phyloP scores from a whole-genome alignment of 2,113 vertebrate genomes.

The Barnardius zonarius region DNA sequence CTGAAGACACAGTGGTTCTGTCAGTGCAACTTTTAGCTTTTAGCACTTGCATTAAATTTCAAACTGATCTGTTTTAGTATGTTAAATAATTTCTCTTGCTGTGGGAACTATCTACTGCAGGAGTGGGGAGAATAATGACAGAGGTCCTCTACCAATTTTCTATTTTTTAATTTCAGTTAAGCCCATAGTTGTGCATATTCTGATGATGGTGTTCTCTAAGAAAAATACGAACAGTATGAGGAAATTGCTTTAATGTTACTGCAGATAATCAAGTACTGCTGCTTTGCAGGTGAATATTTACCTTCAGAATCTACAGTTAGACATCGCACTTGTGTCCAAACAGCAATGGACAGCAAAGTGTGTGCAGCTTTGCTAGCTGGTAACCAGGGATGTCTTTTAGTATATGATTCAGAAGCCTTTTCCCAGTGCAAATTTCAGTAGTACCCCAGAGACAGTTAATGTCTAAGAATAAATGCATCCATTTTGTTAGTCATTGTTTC shows the following conservation, averaged over 20 bases:
- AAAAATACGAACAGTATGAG: neutral
- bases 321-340: neutral
- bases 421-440: neutral
- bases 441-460: neutral
- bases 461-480: neutral
- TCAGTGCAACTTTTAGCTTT: neutral
- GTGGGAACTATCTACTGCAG: neutral
- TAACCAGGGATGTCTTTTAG: neutral
- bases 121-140: neutral
- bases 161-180: neutral
- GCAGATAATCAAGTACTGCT: neutral
- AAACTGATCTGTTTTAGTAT: neutral
- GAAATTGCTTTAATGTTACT: neutral
- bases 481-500: neutral
- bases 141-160: neutral
- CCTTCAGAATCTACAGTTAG: neutral
- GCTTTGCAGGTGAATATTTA: neutral
- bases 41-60: conserved; percentile 2
- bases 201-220: neutral
- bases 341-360: neutral
- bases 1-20: neutral
- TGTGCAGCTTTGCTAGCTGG: neutral
- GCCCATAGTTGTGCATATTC: neutral
- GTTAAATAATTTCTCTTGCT: conserved; percentile 1
- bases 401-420: neutral